These are phyloP conservation scores for Channallabes apus DNA, from an alignment of 2,797 vertebrate species.

Conservation along the genomic window DNA sequence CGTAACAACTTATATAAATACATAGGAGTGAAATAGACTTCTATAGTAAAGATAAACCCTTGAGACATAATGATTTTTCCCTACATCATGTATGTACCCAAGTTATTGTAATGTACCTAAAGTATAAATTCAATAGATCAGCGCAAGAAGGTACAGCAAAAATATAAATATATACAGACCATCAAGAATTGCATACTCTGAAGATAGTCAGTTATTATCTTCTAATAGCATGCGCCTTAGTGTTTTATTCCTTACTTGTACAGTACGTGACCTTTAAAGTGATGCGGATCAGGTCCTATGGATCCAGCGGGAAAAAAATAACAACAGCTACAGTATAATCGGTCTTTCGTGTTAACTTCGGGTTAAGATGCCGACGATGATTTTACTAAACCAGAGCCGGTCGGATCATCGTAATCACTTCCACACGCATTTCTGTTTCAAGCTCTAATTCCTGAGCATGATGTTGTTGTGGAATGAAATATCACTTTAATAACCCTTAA, in stretches of 20 bases:
- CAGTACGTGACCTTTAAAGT: background rate
- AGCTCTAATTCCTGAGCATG: background rate
- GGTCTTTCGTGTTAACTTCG: background rate
- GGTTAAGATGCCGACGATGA: background rate
- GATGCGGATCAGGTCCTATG: background rate
- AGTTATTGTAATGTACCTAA: too few relatives aligned
- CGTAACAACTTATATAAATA: background rate
- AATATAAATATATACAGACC: background rate
- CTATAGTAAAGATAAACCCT: background rate
- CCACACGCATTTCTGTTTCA: background rate
- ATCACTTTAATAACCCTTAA: constrained; percentile 8
- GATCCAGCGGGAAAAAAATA: background rate
- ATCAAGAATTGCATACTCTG: background rate
- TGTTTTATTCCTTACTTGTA: background rate
- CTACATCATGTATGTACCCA: background rate
- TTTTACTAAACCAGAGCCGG: background rate
- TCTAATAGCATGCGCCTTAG: background rate
- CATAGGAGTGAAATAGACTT: background rate
- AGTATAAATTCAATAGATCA: background rate
- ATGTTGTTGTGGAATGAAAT: background rate
- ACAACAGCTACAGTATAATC: background rate
- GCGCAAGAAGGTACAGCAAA: background rate
- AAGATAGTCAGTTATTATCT: background rate
- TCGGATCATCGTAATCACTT: background rate
- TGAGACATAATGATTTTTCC: background rate